These are phyloP conservation scores for Sebastiscus tertius DNA, from an alignment of 2,797 vertebrate genomes.

Conservation along the genomic window DNA sequence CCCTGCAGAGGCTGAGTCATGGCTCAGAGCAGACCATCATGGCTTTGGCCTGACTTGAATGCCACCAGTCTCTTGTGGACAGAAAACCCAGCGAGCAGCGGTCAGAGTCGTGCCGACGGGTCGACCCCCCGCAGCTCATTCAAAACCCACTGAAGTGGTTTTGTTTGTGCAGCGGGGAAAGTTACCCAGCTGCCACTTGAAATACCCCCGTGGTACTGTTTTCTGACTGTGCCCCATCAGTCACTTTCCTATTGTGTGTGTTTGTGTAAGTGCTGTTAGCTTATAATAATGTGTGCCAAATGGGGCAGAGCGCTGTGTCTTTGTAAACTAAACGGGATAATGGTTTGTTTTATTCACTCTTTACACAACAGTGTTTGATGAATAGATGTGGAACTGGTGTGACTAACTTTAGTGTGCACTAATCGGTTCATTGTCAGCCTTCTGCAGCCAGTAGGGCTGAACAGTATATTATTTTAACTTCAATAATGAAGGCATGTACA, in stretches of 20 bases:
- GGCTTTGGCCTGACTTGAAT: slow-evolving; percentile 7
- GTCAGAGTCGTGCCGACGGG: background rate
- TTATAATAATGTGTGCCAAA: slow-evolving; percentile 1
- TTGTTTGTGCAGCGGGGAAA: slow-evolving; percentile 8
- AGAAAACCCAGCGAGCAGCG: background rate
- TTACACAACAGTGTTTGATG: slow-evolving; percentile 5
- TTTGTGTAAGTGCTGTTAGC: slow-evolving; percentile 8
- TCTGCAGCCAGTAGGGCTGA: background rate
- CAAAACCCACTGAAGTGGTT: slow-evolving; percentile 28
- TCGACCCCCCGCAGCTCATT: slow-evolving; percentile 5
- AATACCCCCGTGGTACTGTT: slow-evolving; percentile 5
- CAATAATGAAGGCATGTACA: background rate
- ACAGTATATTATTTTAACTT: background rate
- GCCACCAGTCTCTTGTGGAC: background rate
- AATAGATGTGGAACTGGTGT: slow-evolving; percentile 9
- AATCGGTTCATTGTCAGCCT: slow-evolving; percentile 13
- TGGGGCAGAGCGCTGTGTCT: background rate
- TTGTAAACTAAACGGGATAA: slow-evolving; percentile 14
- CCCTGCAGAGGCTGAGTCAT: slow-evolving; percentile 10
- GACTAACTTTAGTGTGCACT: slow-evolving; percentile 19
- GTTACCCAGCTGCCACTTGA: slow-evolving; percentile 32
- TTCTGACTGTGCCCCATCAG: background rate
- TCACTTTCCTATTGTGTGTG: slow-evolving; percentile 24
- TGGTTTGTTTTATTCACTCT: slow-evolving; percentile 30
- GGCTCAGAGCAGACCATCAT: background rate